phyloP scores from a whole-genome alignment of 2,888 invertebrate genomes.

The Trichogramma evanescens region DNA sequence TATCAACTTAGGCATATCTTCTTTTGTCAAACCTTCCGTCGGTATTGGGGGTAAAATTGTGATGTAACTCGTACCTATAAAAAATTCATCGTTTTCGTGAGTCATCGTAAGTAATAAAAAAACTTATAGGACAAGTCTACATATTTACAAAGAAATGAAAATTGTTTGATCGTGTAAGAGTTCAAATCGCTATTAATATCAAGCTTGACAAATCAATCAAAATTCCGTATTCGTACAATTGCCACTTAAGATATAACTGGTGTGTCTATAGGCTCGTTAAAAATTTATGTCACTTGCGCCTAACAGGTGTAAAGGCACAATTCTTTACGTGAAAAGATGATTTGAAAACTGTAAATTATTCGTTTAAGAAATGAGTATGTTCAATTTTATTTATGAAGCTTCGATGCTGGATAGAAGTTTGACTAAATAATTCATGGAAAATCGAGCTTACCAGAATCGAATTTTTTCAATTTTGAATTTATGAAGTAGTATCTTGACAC shows the following conservation, averaged over 20 bases:
- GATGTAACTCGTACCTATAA: slow-evolving; percentile 61
- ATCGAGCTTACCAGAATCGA: slow-evolving; percentile 56
- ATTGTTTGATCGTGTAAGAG: too few species aligned
- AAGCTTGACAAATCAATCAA: neutral
- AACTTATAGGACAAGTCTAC: neutral
- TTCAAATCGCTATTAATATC: neutral
- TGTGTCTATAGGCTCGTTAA: neutral
- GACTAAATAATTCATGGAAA: neutral
- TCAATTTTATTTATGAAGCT: too few species aligned
- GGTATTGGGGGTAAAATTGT: slow-evolving; percentile 67
- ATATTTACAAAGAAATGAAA: neutral
- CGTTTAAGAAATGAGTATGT: neutral
- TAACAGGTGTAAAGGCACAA: neutral
- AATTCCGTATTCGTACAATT: too few species aligned
- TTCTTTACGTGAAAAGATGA: neutral
- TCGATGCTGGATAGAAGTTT: too few species aligned
- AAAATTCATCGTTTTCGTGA: slow-evolving; percentile 3
- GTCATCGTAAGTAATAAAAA: slow-evolving; percentile 1
- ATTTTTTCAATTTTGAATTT: slow-evolving; percentile 55
- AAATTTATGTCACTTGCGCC: neutral
- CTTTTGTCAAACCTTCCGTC: slow-evolving; percentile 58
- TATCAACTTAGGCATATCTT: slow-evolving; percentile 59
- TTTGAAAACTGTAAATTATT: neutral
- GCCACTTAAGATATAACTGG: too few species aligned
- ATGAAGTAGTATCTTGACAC: slow-evolving; percentile 77